phyloP scores from a whole-genome alignment of 2,888 invertebrate genomes.

The Lasioglossum marginatum region DNA sequence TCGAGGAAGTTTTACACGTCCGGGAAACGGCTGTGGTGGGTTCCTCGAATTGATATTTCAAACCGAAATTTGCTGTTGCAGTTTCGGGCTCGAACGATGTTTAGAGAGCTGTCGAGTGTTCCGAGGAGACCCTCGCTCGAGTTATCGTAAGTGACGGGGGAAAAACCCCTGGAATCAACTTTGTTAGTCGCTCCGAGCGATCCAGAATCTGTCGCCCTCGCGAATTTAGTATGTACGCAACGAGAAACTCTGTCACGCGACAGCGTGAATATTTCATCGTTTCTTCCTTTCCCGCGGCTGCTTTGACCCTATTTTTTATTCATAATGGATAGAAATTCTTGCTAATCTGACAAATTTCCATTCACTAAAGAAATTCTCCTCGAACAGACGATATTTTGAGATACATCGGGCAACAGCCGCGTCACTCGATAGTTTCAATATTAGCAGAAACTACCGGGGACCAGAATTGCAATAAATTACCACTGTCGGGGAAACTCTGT shows the following conservation, averaged over 20 bases:
- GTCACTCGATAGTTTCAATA: no score
- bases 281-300: background rate
- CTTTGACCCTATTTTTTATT: background rate
- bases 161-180: background rate
- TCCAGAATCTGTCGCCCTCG: background rate
- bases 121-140: background rate
- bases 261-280: background rate
- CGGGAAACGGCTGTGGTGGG: background rate
- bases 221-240: background rate
- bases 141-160: background rate
- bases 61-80: constrained; percentile 26
- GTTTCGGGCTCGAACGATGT: constrained; percentile 5
- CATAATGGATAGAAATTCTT: background rate
- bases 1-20: constrained; percentile 27
- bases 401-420: background rate
- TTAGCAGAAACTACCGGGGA: no score
- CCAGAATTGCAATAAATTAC: no score
- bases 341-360: background rate
- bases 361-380: background rate
- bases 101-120: background rate
- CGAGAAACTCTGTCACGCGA: background rate
- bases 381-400: background rate
- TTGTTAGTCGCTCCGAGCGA: background rate
- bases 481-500: background rate
- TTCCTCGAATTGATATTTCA: constrained; percentile 21